Percentiles rank a stretch among this genome's conserved stretches.
phyloP scores from a whole-genome alignment of 2,113 vertebrate genomes.

The Ictidomys tridecemlineatus region DNA sequence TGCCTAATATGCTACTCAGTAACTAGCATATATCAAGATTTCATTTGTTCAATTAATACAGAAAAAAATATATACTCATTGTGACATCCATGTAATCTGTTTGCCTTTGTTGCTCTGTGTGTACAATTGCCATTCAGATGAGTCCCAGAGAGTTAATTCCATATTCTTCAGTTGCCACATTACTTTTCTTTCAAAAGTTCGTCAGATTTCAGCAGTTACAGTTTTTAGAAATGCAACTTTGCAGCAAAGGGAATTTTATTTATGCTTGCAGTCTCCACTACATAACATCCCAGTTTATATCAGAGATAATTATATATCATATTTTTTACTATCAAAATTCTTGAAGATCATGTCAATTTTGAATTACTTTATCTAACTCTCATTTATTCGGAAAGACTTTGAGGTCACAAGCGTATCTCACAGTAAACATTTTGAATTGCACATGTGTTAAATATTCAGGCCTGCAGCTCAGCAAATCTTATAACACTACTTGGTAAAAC shows the following conservation, averaged over 20 bases:
- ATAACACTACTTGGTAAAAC: background rate
- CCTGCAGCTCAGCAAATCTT: background rate
- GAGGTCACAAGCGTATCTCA: background rate
- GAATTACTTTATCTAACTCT: background rate
- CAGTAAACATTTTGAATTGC: background rate
- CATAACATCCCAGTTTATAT: background rate
- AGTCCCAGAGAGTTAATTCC: background rate
- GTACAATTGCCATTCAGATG: background rate
- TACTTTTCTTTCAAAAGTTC: background rate
- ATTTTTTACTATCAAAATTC: background rate
- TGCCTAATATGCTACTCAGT: background rate
- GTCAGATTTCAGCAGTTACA: background rate
- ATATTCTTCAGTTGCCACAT: background rate
- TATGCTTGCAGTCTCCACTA: background rate
- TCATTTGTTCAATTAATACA: background rate
- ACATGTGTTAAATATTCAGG: background rate
- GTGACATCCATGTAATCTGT: background rate
- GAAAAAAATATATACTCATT: background rate
- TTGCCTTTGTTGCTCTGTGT: background rate
- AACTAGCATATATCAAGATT: background rate
- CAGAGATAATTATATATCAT: background rate
- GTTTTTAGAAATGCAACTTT: constrained; percentile 32
- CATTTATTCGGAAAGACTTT: background rate
- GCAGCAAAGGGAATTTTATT: background rate
- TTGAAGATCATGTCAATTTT: background rate